Evolutionary conservation across 1,140 invertebrate genomes (phyloP), one percentile per base, ranked within the genome.

Genomic region (Acromyrmex charruanus): DNA sequence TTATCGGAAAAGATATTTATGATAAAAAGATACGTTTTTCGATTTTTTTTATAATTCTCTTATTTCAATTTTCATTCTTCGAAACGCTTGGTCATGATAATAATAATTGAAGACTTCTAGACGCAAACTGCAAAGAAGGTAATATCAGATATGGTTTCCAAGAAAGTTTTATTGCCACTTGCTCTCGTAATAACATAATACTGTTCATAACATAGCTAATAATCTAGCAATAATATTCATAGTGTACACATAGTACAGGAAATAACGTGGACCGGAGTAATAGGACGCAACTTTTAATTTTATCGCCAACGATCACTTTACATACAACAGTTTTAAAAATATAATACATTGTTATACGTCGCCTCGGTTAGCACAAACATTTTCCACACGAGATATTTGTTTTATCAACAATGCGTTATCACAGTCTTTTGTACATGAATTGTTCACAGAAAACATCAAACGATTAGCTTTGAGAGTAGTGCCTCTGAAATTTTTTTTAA

Each of bases 121-220:
- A 88, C 85, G 69, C 65, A 88, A 77, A 65, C 49, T 55, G 35
- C 84, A 86, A 86, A 85, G 79, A 90, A 90, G 82, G 61, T 90
- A 90, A 88, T 88, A 59, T 90, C 85, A 72, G 44, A 85, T 77
- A 16, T 63, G 55, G 53, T 89, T 90, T 89, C 72, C 85, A 87
- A 90, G 21, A 89, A 77, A 51, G 25, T 87, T 90, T 90, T 90
- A 90, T 90, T 90, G 75, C 74, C 89, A 87, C 84, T 89, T 49
- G 61, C 79, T 71, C 58, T 84, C 74, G 79, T 89, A 87, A 71
- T 81, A 81, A 87, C 84, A 90, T 89, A 90, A 90, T 89, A 84
- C 80, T 63, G 80, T 58, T 75, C 53, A 72, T 82, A 84, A 84
- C 80, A 84, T 74, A 75, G 58, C 58, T 66, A 72, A 84, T n/a